Conservation (phyloP, 2,888 invertebrate genomes). For the Deladenus siricidicola region DNA sequence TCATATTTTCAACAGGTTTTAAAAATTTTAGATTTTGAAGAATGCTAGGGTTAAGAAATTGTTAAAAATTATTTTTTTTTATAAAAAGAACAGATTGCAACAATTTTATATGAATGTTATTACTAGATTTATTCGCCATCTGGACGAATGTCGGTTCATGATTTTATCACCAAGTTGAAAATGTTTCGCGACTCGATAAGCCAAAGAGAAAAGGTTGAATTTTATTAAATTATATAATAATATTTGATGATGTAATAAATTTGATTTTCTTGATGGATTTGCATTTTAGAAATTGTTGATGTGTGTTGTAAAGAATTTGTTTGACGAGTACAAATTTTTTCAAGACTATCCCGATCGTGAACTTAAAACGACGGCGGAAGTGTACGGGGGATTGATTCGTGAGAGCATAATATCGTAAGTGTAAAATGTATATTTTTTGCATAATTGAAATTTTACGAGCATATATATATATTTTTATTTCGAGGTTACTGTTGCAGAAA, state of each 20-base stretch:
- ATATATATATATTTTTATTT: no score
- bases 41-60: no score
- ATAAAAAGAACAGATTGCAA: not conserved
- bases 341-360: slow-evolving; percentile 98
- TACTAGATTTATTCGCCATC: slow-evolving; percentile 68
- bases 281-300: slow-evolving; percentile 65
- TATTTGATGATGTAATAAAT: no score
- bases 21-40: no score
- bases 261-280: no score
- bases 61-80: no score
- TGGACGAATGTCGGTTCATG: slow-evolving; percentile 83
- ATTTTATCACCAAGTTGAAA: slow-evolving; percentile 88
- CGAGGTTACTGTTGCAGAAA: no score
- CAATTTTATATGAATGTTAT: not conserved
- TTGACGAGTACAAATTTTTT: slow-evolving; percentile 96
- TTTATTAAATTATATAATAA: not conserved
- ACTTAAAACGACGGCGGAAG: slow-evolving; percentile 86
- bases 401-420: slow-evolving; percentile 56
- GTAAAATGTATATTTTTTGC: not conserved
- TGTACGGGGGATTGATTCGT: slow-evolving; percentile 73
- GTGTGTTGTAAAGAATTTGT: slow-evolving; percentile 91
- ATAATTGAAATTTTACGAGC: slow-evolving; percentile 5
- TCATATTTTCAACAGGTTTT: slow-evolving; percentile 88
- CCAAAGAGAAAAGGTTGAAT: slow-evolving; percentile 64
- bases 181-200: slow-evolving; percentile 83